Conservation (phyloP, 2,888 invertebrate species). For the Malthinus flaveolus region DNA sequence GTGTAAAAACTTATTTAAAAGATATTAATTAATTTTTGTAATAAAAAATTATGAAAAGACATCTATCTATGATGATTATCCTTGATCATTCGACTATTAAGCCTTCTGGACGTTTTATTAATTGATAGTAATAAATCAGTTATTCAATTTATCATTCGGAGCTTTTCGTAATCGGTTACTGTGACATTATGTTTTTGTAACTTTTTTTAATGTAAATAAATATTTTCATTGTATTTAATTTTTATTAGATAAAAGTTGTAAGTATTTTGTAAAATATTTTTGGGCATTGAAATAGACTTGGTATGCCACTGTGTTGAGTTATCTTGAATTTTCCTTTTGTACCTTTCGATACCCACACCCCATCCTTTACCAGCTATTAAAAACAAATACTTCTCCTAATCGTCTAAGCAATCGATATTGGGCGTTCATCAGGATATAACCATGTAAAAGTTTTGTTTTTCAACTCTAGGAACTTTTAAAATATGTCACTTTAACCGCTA, state of each 20-base stretch:
- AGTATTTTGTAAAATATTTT: constrained; percentile 7
- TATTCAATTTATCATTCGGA: background rate
- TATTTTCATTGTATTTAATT: background rate
- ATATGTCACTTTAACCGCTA: too few species aligned
- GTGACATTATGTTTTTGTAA: constrained; percentile 7
- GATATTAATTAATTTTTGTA: constrained; percentile 7
- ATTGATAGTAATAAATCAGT: background rate
- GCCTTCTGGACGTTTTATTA: background rate
- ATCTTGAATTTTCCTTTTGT: constrained; percentile 10
- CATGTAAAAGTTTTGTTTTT: too few species aligned
- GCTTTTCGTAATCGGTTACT: background rate
- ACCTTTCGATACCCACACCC: too few species aligned
- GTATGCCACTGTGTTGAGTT: constrained; percentile 14
- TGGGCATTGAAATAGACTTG: constrained; percentile 17
- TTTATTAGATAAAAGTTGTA: constrained; percentile 5
- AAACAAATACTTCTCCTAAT: too few species aligned
- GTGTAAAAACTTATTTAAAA: background rate
- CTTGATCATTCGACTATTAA: background rate
- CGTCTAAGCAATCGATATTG: too few species aligned
- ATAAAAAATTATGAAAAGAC: constrained; percentile 13
- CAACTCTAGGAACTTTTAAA: too few species aligned
- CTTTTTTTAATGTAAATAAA: constrained; percentile 18
- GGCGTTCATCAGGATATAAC: too few species aligned
- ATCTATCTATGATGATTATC: background rate
- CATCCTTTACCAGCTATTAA: too few species aligned